Evolutionary conservation across 1,140 invertebrate genomes (phyloP).

Genomic region (Trichonephila clavata): DNA sequence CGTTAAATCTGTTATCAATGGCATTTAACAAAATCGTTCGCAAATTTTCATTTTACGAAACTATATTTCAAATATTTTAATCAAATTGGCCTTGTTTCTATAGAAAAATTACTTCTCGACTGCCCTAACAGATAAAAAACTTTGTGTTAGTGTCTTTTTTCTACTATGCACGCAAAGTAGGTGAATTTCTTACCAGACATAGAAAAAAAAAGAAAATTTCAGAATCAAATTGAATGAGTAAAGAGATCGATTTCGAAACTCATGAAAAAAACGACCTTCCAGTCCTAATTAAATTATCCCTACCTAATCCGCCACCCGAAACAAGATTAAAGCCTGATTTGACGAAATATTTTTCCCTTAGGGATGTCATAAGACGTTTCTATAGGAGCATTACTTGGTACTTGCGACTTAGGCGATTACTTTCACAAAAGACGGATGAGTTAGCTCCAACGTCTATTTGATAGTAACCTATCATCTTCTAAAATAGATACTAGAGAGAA

Average conservation of each 20-base stretch:
- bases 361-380: background rate
- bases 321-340: slow-evolving; percentile 33
- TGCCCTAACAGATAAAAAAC: too few species aligned
- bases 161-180: background rate
- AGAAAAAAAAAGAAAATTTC: background rate
- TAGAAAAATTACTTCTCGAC: too few species aligned
- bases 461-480: slow-evolving; percentile 7
- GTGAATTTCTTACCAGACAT: background rate
- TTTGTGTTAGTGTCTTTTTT: too few species aligned
- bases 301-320: background rate
- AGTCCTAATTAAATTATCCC: slow-evolving; percentile 15
- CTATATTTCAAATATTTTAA: too few species aligned
- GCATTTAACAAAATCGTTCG: too few species aligned
- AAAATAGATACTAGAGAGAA: slow-evolving; percentile 5
- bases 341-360: background rate
- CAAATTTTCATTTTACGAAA: too few species aligned
- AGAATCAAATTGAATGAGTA: background rate
- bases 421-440: slow-evolving; percentile 38
- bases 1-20: too few species aligned
- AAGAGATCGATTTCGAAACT: slow-evolving; percentile 8
- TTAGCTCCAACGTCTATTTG: background rate
- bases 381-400: background rate
- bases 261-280: background rate
- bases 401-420: slow-evolving; percentile 12
- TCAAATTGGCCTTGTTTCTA: too few species aligned